Evolutionary conservation across 2,797 vertebrate species (phyloP), one percentile per base, ranked within the genome.

Genomic region (Galaxias olidus): DNA sequence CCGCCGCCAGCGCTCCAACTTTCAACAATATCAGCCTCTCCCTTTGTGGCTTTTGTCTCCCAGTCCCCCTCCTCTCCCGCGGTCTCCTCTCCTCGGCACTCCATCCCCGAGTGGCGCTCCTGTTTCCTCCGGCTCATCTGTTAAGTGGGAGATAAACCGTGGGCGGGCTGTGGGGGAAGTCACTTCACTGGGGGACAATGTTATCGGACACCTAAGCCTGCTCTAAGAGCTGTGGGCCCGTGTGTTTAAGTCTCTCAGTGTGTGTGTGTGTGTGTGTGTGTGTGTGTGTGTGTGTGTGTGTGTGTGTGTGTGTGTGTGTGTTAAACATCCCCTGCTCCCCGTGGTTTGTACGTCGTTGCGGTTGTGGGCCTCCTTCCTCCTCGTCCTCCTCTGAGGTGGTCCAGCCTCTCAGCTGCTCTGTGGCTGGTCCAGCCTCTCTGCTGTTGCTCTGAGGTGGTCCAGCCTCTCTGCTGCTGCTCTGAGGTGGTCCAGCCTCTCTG

Each of bases 91-190:
- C 30, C 56, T 50, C 65, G 41, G 10, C 41, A 10, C 63, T 78
- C 52, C 13, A 73, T 81, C 85, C 83, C 86, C 4, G 58, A 80
- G 85, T 74, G 88, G 50, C 84, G 87, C 86, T 88, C 81, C 61
- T 77, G 78, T 86, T 89, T 85, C 86, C 76, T 84, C 74, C 75
- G 84, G 78, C 83, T 90, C 85, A 85, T 87, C 84, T 79, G 80
- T 87, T 86, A 85, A 86, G 83, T 84, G 84, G 83, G 73, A 88
- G 84, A 87, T 88, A 85, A 88, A 87, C 81, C 80, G 73, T 77
- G 61, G 84, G 77, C 79, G 79, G 83, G 72, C 75, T 70, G 77
- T 82, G 82, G 30, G 85, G 85, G 81, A 86, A 86, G 86, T 86
- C 86, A 84, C 79, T 85, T 87, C 79, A 75, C 69, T 66, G 76